These are phyloP conservation scores for Heliornis fulica DNA, from an alignment of 2,113 vertebrate genomes.

Conservation along the genomic window DNA sequence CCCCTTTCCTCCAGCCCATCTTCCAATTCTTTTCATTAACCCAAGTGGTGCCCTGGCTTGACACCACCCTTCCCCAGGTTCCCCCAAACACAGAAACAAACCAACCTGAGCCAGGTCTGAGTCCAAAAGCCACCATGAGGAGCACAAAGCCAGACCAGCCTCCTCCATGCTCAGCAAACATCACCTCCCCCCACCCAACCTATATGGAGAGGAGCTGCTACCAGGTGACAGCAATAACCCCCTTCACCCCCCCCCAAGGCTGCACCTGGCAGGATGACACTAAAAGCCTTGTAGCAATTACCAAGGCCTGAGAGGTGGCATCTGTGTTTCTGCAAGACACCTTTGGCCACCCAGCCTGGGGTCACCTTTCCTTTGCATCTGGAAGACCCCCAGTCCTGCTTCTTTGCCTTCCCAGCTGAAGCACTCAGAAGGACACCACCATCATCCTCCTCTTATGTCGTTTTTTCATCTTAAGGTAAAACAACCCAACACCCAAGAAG, in stretches of 20 bases:
- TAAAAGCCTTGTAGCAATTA: neutral
- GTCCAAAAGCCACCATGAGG: accelerated
- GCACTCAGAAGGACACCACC: accelerated
- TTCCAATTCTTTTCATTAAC: accelerated
- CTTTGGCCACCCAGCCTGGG: too few relatives aligned
- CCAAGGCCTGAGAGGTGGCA: neutral
- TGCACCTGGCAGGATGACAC: neutral
- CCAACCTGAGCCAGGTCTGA: accelerated
- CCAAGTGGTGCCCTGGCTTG: accelerated
- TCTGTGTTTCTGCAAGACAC: neutral
- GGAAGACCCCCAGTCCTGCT: neutral
- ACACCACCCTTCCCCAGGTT: accelerated
- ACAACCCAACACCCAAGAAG: neutral
- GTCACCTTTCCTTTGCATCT: neutral
- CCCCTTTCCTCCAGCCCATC: accelerated
- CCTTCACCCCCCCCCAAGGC: neutral
- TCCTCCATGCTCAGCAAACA: accelerated
- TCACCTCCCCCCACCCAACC: accelerated
- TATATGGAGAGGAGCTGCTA: neutral
- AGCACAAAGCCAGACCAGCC: accelerated
- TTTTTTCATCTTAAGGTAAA: neutral
- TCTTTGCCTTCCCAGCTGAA: neutral
- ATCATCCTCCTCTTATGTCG: too few relatives aligned
- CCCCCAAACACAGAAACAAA: accelerated
- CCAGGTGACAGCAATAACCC: neutral